phyloP scores from a whole-genome alignment of 2,888 invertebrate genomes.

The Yponomeuta sedellus region DNA sequence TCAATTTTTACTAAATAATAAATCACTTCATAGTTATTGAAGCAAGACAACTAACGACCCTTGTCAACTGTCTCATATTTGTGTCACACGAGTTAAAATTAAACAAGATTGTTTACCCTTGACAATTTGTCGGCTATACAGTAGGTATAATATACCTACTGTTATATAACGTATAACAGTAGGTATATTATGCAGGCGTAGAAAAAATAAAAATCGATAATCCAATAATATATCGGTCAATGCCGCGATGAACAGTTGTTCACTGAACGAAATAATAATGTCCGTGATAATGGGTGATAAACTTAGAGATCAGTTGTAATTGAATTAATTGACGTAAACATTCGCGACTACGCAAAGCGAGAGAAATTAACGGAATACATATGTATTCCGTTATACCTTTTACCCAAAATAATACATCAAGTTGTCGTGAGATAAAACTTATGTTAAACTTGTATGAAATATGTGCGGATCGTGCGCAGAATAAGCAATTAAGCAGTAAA shows the following conservation, averaged over 20 bases:
- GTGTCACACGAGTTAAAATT: neutral
- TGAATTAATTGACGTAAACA: no score
- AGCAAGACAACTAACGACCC: neutral
- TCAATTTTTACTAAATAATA: neutral
- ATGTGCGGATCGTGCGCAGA: neutral
- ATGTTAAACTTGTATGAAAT: neutral
- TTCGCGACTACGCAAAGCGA: neutral
- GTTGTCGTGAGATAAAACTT: neutral
- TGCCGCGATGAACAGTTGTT: neutral
- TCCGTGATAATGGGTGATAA: no score
- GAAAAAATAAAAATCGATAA: neutral
- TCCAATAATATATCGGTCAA: neutral
- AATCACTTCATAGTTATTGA: neutral
- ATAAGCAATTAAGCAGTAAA: neutral
- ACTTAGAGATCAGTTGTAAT: no score
- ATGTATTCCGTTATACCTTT: neutral
- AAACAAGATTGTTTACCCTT: neutral
- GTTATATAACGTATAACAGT: no score
- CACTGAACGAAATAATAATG: neutral
- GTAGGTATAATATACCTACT: no score
- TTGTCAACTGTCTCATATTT: neutral
- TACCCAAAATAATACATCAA: neutral
- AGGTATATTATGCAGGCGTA: neutral
- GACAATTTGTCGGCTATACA: neutral
- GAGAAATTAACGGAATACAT: neutral